Conservation (phyloP, 2,888 invertebrate genomes). For the Capitulum mitella region DNA sequence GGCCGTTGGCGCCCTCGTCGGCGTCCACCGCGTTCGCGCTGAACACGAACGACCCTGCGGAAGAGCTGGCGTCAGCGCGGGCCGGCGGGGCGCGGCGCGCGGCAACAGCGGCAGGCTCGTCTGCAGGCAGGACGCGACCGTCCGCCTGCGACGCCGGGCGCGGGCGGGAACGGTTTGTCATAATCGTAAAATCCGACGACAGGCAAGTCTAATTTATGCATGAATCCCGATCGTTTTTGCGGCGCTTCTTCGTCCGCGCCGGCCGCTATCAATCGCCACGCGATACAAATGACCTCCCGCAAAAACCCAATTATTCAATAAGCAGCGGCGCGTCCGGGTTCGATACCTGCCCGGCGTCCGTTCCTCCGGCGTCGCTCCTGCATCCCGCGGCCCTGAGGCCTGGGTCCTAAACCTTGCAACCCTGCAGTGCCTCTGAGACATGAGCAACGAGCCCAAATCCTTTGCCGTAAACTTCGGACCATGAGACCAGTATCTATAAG, state of each 20-base stretch:
- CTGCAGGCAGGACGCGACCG: no score
- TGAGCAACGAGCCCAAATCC: no score
- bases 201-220: background rate
- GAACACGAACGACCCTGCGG: slow-evolving; percentile 66
- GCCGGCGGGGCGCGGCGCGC: no score
- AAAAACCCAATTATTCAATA: slow-evolving; percentile 1
- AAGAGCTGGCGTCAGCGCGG: no score
- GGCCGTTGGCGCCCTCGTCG: slow-evolving; percentile 73
- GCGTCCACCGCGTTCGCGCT: slow-evolving; percentile 79
- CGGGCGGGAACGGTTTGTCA: background rate
- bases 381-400: no score
- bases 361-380: no score
- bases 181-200: slow-evolving; percentile 1
- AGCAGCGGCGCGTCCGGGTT: background rate
- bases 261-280: background rate
- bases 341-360: no score
- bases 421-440: no score
- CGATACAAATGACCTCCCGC: background rate
- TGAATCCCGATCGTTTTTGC: background rate
- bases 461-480: no score
- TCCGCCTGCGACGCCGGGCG: background rate
- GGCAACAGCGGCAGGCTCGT: no score
- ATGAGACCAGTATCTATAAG: no score
- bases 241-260: background rate
- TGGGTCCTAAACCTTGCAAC: no score